Evolutionary conservation across 2,888 invertebrate species (phyloP).

Genomic region (Drosophila hamatofila): DNA sequence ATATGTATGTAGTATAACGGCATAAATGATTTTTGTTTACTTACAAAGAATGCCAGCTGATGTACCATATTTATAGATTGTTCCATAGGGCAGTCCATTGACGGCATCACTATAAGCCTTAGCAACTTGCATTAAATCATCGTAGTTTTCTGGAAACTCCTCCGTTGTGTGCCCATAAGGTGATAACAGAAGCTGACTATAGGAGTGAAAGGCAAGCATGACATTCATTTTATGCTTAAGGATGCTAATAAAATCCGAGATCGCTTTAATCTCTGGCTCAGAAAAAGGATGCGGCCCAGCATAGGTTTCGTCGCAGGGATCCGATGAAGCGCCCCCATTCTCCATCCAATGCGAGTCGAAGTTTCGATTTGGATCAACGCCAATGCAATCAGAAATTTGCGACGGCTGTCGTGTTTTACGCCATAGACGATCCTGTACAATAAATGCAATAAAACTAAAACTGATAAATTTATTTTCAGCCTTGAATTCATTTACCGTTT

Average conservation of each 20-base stretch:
- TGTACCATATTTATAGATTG: conserved; percentile 86
- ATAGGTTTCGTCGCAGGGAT: conserved; percentile 84
- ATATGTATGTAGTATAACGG: too few relatives aligned
- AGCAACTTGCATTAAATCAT: conserved; percentile 85
- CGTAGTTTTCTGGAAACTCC: conserved; percentile 85
- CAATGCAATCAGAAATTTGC: conserved; percentile 70
- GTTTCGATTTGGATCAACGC: conserved; percentile 81
- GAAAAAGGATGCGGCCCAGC: conserved; percentile 87
- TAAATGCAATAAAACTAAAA: neutral
- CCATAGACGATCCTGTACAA: conserved; percentile 87
- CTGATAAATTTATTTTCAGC: neutral
- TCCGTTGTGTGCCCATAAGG: conserved; percentile 87
- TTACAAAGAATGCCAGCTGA: conserved; percentile 87
- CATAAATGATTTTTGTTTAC: conserved; percentile 6
- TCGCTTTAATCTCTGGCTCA: conserved; percentile 86
- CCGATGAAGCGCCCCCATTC: conserved; percentile 85
- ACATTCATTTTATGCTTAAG: conserved; percentile 85
- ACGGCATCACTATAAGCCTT: conserved; percentile 86
- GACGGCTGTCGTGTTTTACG: conserved; percentile 87
- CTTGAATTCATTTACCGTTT: conserved; percentile 85
- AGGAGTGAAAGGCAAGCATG: conserved; percentile 88
- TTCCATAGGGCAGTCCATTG: conserved; percentile 85
- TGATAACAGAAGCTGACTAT: conserved; percentile 87
- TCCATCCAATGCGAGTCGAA: conserved; percentile 79
- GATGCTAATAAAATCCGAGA: conserved; percentile 85